Evolutionary conservation across 2,888 invertebrate species (phyloP).

Genomic region (Melieria omissa): DNA sequence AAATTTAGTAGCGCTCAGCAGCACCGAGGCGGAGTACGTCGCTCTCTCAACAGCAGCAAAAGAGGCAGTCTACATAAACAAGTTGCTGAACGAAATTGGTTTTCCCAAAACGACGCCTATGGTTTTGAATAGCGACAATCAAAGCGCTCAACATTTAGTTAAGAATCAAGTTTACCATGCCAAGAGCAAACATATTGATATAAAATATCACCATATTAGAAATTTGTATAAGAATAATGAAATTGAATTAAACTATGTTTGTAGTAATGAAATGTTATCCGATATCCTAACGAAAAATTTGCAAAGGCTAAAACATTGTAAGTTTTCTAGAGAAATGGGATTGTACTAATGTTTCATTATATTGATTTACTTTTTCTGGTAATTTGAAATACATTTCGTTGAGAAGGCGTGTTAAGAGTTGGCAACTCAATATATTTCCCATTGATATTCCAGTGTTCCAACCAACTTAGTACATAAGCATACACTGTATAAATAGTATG

Average conservation of each 20-base stretch:
- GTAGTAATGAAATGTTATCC: slow-evolving; percentile 12
- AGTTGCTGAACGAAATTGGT: slow-evolving; percentile 19
- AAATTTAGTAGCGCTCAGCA: slow-evolving; percentile 36
- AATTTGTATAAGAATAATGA: slow-evolving; percentile 8
- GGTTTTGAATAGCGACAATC: slow-evolving; percentile 12
- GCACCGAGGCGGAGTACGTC: slow-evolving; percentile 40
- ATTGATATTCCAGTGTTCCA: too few relatives aligned
- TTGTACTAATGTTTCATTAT: not conserved
- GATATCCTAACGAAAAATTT: slow-evolving; percentile 13
- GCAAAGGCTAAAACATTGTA: slow-evolving; percentile 1
- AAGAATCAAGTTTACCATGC: slow-evolving; percentile 19
- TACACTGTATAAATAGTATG: too few relatives aligned
- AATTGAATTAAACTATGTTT: slow-evolving; percentile 21
- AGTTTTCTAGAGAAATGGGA: slow-evolving; percentile 3
- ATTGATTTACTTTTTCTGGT: too few relatives aligned
- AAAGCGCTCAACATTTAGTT: slow-evolving; percentile 16
- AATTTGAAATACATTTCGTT: too few relatives aligned
- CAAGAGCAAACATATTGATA: slow-evolving; percentile 22
- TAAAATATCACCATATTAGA: slow-evolving; percentile 22
- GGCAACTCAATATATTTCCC: too few relatives aligned
- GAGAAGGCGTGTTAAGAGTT: too few relatives aligned
- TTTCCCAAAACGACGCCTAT: not conserved
- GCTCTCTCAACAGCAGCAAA: slow-evolving; percentile 32
- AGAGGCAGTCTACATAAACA: slow-evolving; percentile 35
- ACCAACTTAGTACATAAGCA: too few relatives aligned